Base-by-base conservation (phyloP, 2,888 invertebrate species). In the Gymnosoma rotundatum region DNA sequence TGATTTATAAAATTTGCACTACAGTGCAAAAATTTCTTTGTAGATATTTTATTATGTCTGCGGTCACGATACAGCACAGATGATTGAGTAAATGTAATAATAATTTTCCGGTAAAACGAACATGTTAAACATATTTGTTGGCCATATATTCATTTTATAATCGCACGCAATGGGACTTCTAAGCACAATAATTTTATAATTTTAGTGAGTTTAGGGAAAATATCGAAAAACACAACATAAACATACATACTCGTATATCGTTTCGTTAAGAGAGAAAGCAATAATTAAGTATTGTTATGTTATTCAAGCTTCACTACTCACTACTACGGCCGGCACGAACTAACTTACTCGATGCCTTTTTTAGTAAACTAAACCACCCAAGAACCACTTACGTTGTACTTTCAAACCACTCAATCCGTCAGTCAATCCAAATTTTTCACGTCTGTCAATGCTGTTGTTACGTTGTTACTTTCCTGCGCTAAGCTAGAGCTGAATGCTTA, bases 11-110 rank as follows among this genome's bases (percentile, higher is more conserved):
- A 48, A 14, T 38, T 38, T 38, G 8, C 38, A 38, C 38, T 38
- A 8, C 8, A 6, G 38, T 38, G 38, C 38, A 38, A 38, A 38
- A 48, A 48, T 48, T 48, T 48, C 48, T 16, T 48, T 38, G 38
- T 38, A 1, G 10, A 10, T 38, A 38, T 38, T 38, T 10, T 38
- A 38, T 38, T 66, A 52, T 20, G n/a, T 36, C 12, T 50, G 36
- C 52, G 36, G 25, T n/a, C 58, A 3, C n/a, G 38, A 21, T 42
- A n/a, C 20, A 18, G 38, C 64, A 83, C 63, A 58, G 54, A 72
- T 85, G 82, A 85, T 85, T 82, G 78, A 83, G 75, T 83, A 83
- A 76, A 83, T 80, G 80, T 78, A 86, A 86, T 83, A 86, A 80
- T 70, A 83, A 84, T 86, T 86, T 86, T 83, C 84, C 78, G 82